These are phyloP conservation scores for Dynastes maya DNA, from an alignment of 2,888 invertebrate species.

Conservation along the genomic window DNA sequence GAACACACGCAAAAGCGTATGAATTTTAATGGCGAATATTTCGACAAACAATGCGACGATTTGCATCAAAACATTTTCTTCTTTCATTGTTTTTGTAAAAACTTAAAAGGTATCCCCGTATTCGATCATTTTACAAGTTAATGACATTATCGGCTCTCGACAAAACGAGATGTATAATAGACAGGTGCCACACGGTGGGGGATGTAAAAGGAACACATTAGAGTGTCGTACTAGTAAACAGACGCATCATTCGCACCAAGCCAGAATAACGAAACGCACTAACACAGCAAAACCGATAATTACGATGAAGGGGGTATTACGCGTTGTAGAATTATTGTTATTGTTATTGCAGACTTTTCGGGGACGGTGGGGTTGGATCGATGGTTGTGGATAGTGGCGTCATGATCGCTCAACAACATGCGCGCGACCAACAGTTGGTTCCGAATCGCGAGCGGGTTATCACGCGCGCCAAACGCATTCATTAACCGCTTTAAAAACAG, in stretches of 20 bases:
- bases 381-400: constrained; percentile 59
- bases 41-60: too few species aligned
- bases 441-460: constrained; percentile 62
- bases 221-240: not conserved
- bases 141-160: too few species aligned
- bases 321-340: constrained; percentile 38
- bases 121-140: not conserved
- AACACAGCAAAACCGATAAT: constrained; percentile 13
- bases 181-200: too few species aligned
- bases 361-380: constrained; percentile 51
- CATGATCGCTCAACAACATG: constrained; percentile 59
- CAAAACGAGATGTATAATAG: too few species aligned
- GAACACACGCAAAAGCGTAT: too few species aligned
- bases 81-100: too few species aligned
- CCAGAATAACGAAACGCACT: not conserved
- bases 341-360: constrained; percentile 50
- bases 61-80: too few species aligned
- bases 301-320: constrained; percentile 20
- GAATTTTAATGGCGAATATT: too few species aligned
- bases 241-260: too few species aligned
- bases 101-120: too few species aligned
- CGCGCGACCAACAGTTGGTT: constrained; percentile 70
- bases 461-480: constrained; percentile 53
- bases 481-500: constrained; percentile 11
- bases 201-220: too few species aligned